phyloP scores from a whole-genome alignment of 2,888 invertebrate species.

The Germaria angustata region DNA sequence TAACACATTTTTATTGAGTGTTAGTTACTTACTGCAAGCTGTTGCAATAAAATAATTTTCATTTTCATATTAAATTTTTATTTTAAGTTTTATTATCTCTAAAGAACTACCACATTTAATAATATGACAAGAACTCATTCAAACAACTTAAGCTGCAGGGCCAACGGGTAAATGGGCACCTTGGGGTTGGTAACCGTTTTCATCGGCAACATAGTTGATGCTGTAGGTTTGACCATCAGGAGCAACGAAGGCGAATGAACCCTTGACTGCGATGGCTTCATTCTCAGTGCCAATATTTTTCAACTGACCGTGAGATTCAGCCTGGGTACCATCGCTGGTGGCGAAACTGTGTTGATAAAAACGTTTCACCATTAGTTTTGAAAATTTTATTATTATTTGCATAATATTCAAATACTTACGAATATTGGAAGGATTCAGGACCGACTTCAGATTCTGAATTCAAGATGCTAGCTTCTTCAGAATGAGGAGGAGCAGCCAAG shows the following conservation, averaged over 20 bases:
- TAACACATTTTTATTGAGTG: no score
- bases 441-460: conserved; percentile 81
- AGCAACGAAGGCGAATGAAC: conserved; percentile 70
- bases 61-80: no score
- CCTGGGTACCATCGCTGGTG: conserved; percentile 71
- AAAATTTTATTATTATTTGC: background rate
- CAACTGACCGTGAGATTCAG: conserved; percentile 69
- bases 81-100: conserved; percentile 42
- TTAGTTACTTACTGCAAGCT: no score
- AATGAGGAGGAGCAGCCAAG: conserved; percentile 70
- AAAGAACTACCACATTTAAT: conserved; percentile 23
- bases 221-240: conserved; percentile 73
- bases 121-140: conserved; percentile 35
- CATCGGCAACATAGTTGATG: conserved; percentile 81
- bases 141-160: conserved; percentile 64
- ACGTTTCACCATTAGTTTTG: background rate
- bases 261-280: conserved; percentile 70
- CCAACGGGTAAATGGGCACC: conserved; percentile 72
- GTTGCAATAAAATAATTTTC: no score
- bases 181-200: conserved; percentile 81
- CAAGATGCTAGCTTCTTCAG: conserved; percentile 71
- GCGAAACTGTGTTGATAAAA: conserved; percentile 55
- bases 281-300: conserved; percentile 68
- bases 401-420: conserved; percentile 31
- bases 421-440: conserved; percentile 81